Percentiles rank a stretch among this genome's conserved stretches.
phyloP scores from a whole-genome alignment of 2,888 invertebrate genomes.

The Nymphalis urticae region DNA sequence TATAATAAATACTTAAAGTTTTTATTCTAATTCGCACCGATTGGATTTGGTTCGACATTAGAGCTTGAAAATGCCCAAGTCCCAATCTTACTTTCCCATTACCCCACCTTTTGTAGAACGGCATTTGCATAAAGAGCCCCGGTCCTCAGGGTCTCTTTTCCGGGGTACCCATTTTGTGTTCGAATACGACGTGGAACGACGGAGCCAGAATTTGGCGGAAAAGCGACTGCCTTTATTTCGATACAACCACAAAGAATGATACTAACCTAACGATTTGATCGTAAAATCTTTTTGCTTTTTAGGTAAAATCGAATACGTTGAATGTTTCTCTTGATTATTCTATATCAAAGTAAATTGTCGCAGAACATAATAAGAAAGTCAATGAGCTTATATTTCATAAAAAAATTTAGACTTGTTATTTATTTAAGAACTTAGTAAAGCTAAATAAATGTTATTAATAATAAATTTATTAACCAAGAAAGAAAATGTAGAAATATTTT shows the following conservation, averaged over 20 bases:
- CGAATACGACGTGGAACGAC: slow-evolving; percentile 62
- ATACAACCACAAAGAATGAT: slow-evolving; percentile 45
- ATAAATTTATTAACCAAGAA: no score
- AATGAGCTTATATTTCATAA: no score
- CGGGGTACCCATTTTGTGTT: slow-evolving; percentile 75
- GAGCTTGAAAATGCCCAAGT: slow-evolving; percentile 59
- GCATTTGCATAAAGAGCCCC: slow-evolving; percentile 76
- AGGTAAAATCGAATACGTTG: slow-evolving; percentile 9
- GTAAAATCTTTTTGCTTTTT: slow-evolving; percentile 24
- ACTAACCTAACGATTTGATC: slow-evolving; percentile 24
- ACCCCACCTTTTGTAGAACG: slow-evolving; percentile 71
- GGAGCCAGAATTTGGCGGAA: slow-evolving; percentile 58
- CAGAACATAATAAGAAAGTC: neutral
- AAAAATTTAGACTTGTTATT: no score
- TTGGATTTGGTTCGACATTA: slow-evolving; percentile 51
- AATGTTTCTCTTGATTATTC: slow-evolving; percentile 8
- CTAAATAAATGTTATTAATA: no score
- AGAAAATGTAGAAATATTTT: no score
- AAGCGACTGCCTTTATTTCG: slow-evolving; percentile 64
- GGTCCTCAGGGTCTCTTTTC: slow-evolving; percentile 76
- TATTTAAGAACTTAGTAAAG: no score
- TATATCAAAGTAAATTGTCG: slow-evolving; percentile 1
- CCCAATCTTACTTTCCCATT: slow-evolving; percentile 71
- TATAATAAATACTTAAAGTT: slow-evolving; percentile 27
- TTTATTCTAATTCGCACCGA: slow-evolving; percentile 55